Evolutionary conservation across 2,888 invertebrate species (phyloP), one percentile per base, ranked within the genome.

Genomic region (Scrobipalpa atriplicella): DNA sequence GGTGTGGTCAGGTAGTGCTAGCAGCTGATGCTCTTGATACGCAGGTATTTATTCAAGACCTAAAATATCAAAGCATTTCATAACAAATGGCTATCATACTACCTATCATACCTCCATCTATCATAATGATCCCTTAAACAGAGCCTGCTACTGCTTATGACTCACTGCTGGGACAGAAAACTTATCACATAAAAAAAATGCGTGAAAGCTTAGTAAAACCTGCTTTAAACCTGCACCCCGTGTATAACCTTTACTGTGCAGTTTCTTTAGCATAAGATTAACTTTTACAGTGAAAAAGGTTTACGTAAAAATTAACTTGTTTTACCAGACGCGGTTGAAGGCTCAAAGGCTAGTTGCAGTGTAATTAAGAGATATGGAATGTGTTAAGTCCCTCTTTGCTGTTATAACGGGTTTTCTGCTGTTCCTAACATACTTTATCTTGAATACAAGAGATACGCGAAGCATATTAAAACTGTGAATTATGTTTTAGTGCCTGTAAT

Each of bases 341-440:
- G 47, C 47, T 47, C 47, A 47, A 47, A 47, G 47, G 47, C 47
- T 5, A 16, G 16, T 16, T 47, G 16, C 47, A 16, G n/a, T n/a
- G 47, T 47, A 47, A 47, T 47, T 47, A 47, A 47, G 47, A 47
- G 47, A 47, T 47, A 47, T 47, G 47, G 16, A 47, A 47, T 16
- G 16, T 47, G 16, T 16, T n/a, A 47, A 47, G n/a, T 5, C 47
- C n/a, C 8, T 2, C 47, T 16, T 16, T 47, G 47, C 29, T 47
- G 1, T 47, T 47, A 16, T 16, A 47, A n/a, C 47, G n/a, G 47
- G n/a, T 47, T 47, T 47, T 47, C 47, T 47, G 16, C n/a, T 47
- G n/a, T n/a, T 1, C 16, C 5, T 47, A 47, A 47, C 47, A 16
- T 47, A 16, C n/a, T 47, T 47, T 47, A 47, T 47, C 47, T 47